Percentiles rank a stretch among this genome's conserved stretches.
Evolutionary conservation across 2,888 invertebrate species (phyloP).

Genomic region (Ethmia dodecea): DNA sequence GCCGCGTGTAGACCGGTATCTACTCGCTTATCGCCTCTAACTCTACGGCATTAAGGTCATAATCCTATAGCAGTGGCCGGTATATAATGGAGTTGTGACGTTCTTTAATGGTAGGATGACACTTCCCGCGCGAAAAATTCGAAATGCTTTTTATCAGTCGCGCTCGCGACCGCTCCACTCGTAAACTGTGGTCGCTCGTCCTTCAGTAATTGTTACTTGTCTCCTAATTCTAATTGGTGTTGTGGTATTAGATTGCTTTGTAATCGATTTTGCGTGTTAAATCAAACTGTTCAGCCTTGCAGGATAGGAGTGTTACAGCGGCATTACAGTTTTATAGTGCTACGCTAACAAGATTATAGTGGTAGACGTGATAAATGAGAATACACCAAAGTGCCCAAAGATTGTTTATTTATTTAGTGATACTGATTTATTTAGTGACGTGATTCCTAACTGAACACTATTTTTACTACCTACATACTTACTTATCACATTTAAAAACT

Average conservation of each 20-base stretch:
- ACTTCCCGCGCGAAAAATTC: slow-evolving; percentile 77
- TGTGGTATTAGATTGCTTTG: too few species aligned
- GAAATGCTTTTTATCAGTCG: slow-evolving; percentile 74
- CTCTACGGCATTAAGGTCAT: slow-evolving; percentile 29
- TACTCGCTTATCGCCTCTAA: slow-evolving; percentile 67
- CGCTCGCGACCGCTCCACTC: slow-evolving; percentile 33
- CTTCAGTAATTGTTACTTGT: slow-evolving; percentile 14
- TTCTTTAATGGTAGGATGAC: slow-evolving; percentile 50
- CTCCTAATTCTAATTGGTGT: too few species aligned
- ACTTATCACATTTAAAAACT: too few species aligned
- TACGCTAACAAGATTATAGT: too few species aligned
- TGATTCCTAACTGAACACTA: too few species aligned
- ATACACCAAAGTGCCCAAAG: slow-evolving; percentile 53
- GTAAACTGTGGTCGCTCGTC: slow-evolving; percentile 32
- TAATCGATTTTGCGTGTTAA: slow-evolving; percentile 7
- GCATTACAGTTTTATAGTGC: too few species aligned
- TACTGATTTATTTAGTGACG: too few species aligned
- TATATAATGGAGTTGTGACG: slow-evolving; percentile 68
- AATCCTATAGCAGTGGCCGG: slow-evolving; percentile 41
- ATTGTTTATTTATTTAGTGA: slow-evolving; percentile 9
- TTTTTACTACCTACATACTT: too few species aligned
- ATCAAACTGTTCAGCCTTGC: too few species aligned
- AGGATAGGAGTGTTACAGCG: neutral
- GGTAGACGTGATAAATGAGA: too few species aligned
- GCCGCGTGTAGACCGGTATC: slow-evolving; percentile 43